Evolutionary conservation across 2,113 vertebrate species (phyloP).

Genomic region (Arenaria interpres): DNA sequence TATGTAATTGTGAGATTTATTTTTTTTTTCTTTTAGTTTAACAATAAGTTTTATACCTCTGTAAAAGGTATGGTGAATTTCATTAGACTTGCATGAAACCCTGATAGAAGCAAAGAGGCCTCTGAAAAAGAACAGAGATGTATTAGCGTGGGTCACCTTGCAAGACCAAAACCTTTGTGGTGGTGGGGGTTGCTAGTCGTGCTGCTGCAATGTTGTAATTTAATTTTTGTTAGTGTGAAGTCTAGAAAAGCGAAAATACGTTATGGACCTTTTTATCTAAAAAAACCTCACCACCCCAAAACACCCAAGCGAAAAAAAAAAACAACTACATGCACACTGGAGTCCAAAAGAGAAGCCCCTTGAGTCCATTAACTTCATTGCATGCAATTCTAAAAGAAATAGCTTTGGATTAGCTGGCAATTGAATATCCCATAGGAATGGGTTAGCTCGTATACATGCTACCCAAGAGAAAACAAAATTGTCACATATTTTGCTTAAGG

Average conservation of each 20-base stretch:
- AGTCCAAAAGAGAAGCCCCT: neutral
- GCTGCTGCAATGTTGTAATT: neutral
- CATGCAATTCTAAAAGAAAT: slow-evolving; percentile 20
- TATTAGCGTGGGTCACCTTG: neutral
- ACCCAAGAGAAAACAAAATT: slow-evolving; percentile 58
- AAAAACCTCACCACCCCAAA: neutral
- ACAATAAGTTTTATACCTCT: neutral
- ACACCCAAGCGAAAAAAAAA: neutral
- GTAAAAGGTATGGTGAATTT: neutral
- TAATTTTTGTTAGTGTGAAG: neutral
- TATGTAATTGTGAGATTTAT: neutral
- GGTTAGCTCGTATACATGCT: neutral
- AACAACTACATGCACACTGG: neutral
- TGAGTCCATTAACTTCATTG: slow-evolving; percentile 31
- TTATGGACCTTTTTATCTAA: neutral
- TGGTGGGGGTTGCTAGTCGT: neutral
- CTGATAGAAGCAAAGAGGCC: neutral
- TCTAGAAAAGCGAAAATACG: neutral
- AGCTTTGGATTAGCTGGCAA: slow-evolving; percentile 35
- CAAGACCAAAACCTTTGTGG: neutral
- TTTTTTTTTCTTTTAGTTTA: neutral
- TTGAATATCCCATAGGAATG: slow-evolving; percentile 3
- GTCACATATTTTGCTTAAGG: slow-evolving; percentile 60
- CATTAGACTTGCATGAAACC: neutral
- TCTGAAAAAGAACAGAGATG: neutral